A percentile compares a stretch with the other conserved stretches of the same genome.
phyloP scores from a whole-genome alignment of 1,140 invertebrate species.

The Solen grandis region DNA sequence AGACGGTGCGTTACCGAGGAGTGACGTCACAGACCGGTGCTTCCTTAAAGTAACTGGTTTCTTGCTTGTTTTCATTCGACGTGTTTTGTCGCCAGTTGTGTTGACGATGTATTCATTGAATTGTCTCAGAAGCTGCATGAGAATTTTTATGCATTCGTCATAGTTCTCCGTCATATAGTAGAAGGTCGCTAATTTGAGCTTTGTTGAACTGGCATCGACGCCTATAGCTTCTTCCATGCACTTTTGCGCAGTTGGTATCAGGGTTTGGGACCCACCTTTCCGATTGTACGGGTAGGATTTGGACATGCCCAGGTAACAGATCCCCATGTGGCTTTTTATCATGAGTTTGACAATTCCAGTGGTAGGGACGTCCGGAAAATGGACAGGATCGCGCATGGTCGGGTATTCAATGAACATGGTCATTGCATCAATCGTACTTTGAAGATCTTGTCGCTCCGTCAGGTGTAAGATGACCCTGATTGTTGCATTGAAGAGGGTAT shows the following conservation, averaged over 20 bases:
- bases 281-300: constrained; percentile 44
- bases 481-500: constrained; percentile 41
- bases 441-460: constrained; percentile 40
- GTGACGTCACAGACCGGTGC: constrained; percentile 47
- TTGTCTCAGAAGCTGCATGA: constrained; percentile 49
- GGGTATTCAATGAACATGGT: constrained; percentile 51
- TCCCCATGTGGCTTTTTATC: constrained; percentile 38
- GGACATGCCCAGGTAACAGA: constrained; percentile 36
- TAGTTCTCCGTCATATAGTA: constrained; percentile 49
- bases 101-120: constrained; percentile 53
- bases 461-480: constrained; percentile 31
- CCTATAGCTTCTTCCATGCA: constrained; percentile 38
- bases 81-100: constrained; percentile 50
- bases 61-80: constrained; percentile 47
- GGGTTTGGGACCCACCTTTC: constrained; percentile 22
- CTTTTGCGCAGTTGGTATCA: constrained; percentile 32
- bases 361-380: constrained; percentile 43
- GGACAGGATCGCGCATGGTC: constrained; percentile 42
- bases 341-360: constrained; percentile 28
- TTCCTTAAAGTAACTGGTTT: constrained; percentile 20
- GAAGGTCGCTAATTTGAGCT: constrained; percentile 47
- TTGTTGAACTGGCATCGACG: constrained; percentile 31
- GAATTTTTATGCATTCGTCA: constrained; percentile 50
- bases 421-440: constrained; percentile 38
- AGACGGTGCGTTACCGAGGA: constrained; percentile 41